Percentiles rank a stretch among this genome's conserved stretches.
These are phyloP conservation scores for Setophaga coronata DNA, from an alignment of 2,113 vertebrate species.

Conservation along the genomic window DNA sequence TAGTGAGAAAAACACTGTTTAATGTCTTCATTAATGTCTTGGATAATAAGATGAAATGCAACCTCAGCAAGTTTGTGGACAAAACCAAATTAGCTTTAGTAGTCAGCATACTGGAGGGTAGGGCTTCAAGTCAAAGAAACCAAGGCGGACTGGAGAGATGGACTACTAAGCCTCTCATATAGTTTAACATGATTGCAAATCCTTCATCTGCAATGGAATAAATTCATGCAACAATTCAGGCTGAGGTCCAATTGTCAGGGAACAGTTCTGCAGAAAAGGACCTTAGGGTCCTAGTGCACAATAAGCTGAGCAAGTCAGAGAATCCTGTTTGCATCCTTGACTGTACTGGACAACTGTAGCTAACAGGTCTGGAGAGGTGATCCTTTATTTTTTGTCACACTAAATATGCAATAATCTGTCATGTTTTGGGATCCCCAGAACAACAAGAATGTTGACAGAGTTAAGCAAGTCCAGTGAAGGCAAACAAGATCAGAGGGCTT, in stretches of 20 bases:
- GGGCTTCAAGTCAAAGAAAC: neutral
- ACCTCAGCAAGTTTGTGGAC: neutral
- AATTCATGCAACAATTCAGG: neutral
- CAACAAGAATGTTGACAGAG: neutral
- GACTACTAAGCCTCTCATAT: neutral
- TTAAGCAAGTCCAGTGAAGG: neutral
- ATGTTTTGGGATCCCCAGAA: neutral
- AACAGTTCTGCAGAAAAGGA: neutral
- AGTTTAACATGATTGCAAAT: neutral
- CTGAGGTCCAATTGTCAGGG: neutral
- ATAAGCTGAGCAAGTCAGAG: neutral
- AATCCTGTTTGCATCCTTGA: neutral
- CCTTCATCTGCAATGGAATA: neutral
- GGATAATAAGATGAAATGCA: neutral
- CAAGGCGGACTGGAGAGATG: neutral
- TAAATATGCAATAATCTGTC: neutral
- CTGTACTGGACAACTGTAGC: neutral
- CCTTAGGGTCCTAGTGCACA: neutral
- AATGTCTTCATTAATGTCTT: neutral
- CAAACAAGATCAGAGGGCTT: accelerated
- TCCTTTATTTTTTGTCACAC: neutral
- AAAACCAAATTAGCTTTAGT: neutral
- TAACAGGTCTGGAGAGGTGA: neutral
- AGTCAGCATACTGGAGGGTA: neutral
- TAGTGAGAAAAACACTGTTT: neutral